These are phyloP conservation scores for Crotalus horridus DNA, from an alignment of 2,113 vertebrate genomes.

Conservation along the genomic window DNA sequence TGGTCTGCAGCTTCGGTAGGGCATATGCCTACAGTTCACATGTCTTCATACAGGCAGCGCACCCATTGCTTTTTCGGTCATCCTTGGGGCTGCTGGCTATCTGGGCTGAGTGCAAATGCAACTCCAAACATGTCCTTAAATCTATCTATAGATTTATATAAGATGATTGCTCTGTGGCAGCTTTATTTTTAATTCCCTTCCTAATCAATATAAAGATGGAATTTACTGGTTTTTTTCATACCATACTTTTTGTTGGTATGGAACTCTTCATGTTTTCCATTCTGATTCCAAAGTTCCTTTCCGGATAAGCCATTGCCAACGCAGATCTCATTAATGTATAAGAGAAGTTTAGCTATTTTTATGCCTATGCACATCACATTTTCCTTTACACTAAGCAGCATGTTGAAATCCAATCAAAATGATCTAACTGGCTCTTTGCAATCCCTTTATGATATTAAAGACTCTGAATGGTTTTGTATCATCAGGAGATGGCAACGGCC, in stretches of 20 bases:
- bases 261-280: neutral
- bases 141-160: neutral
- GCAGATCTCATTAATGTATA: neutral
- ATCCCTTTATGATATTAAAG: neutral
- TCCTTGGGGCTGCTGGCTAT: neutral
- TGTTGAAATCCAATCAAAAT: neutral
- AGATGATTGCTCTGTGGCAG: neutral
- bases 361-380: neutral
- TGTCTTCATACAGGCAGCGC: neutral
- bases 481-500: neutral
- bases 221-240: neutral
- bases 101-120: neutral
- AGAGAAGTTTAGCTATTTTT: neutral
- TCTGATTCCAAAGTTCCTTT: neutral
- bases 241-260: neutral
- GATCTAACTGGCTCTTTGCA: neutral
- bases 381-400: neutral
- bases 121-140: neutral
- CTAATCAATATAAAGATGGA: neutral
- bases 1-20: neutral
- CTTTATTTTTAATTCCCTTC: neutral
- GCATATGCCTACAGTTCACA: neutral
- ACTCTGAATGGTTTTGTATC: neutral
- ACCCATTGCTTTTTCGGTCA: neutral
- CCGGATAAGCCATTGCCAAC: neutral